Evolutionary conservation across 2,797 vertebrate genomes (phyloP).

Genomic region (Leontocebus nigricollis): DNA sequence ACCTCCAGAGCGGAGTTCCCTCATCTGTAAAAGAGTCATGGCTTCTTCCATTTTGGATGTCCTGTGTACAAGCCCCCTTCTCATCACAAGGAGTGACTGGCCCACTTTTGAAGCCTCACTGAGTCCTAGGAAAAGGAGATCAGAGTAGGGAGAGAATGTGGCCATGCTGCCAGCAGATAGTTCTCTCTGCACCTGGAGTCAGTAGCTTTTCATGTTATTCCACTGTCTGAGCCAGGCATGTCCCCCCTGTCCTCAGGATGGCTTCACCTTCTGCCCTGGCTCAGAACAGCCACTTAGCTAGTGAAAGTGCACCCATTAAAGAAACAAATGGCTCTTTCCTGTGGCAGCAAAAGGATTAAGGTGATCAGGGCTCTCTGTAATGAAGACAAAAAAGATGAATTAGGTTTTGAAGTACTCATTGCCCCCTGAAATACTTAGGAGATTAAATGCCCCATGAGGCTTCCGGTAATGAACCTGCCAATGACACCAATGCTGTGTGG

Average conservation of each 20-base stretch:
- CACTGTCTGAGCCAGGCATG: background rate
- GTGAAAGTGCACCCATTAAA: slow-evolving; percentile 76
- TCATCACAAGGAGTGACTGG: background rate
- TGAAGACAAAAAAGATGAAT: slow-evolving; percentile 76
- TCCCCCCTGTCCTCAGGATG: background rate
- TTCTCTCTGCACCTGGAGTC: background rate
- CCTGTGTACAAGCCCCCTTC: background rate
- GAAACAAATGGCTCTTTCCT: slow-evolving; percentile 76
- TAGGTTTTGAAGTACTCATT: slow-evolving; percentile 66
- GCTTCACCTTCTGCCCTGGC: slow-evolving; percentile 66
- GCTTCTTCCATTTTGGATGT: background rate
- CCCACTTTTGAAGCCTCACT: background rate
- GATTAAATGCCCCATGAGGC: slow-evolving; percentile 70
- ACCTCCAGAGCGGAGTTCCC: background rate
- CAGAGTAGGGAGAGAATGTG: background rate
- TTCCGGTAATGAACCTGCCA: slow-evolving; percentile 69
- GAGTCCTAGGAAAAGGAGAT: background rate
- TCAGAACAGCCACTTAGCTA: slow-evolving; percentile 71
- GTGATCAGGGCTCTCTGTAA: slow-evolving; percentile 75
- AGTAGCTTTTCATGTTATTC: background rate
- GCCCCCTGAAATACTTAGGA: slow-evolving; percentile 72
- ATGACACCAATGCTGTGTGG: slow-evolving; percentile 34
- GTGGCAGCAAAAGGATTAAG: slow-evolving; percentile 69
- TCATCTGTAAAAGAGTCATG: background rate
- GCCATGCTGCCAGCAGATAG: background rate